These are phyloP conservation scores for Pseudochromis fuscus DNA, from an alignment of 2,797 vertebrate genomes.

Conservation along the genomic window DNA sequence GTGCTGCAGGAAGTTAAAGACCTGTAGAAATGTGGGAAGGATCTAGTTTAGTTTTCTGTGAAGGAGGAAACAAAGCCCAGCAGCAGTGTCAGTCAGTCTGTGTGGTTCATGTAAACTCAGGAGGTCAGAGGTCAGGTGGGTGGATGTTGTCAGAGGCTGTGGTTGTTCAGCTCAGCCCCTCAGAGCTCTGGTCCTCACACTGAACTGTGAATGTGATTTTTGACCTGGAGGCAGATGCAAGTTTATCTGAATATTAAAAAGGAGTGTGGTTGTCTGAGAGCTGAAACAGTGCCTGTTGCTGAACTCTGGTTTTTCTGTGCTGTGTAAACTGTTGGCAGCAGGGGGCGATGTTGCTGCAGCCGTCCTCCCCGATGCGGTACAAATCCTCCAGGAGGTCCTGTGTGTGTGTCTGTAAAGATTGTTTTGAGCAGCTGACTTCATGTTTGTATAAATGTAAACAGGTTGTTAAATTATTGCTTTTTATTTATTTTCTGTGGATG, in stretches of 20 bases:
- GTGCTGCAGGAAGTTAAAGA: too few relatives aligned
- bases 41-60: too few relatives aligned
- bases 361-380: constrained; percentile 77
- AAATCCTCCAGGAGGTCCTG: constrained; percentile 43
- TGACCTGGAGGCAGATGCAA: constrained; percentile 18
- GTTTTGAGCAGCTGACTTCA: constrained; percentile 50
- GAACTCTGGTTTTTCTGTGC: constrained; percentile 37
- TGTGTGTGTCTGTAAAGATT: constrained; percentile 43
- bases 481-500: constrained; percentile 42
- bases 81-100: too few relatives aligned
- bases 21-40: too few relatives aligned
- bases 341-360: constrained; percentile 66
- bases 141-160: not conserved
- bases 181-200: not conserved
- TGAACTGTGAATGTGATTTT: constrained; percentile 70
- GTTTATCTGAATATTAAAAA: constrained; percentile 4
- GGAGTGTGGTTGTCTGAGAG: constrained; percentile 23
- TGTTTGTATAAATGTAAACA: constrained; percentile 80
- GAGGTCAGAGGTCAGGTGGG: too few relatives aligned
- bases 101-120: too few relatives aligned
- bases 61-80: not conserved
- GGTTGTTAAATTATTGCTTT: constrained; percentile 82
- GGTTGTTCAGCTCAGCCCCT: not conserved
- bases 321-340: constrained; percentile 68
- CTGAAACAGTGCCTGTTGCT: constrained; percentile 51